phyloP scores from a whole-genome alignment of 64 coral and sea anemone genomes.

The Dendrophyllia cribrosa region DNA sequence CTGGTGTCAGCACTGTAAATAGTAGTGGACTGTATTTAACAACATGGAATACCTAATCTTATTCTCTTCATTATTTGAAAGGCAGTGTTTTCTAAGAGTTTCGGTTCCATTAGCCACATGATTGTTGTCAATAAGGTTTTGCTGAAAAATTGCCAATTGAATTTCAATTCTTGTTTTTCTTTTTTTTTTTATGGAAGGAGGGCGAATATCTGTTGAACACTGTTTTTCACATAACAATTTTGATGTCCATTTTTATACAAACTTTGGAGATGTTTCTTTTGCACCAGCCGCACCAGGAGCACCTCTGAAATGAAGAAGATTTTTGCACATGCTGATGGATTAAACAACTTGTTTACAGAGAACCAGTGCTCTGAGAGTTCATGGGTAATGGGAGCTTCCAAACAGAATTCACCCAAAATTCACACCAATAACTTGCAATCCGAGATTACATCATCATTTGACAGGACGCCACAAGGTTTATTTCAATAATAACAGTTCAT shows the following conservation, averaged over 20 bases:
- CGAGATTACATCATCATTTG: no score
- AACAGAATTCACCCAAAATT: no score
- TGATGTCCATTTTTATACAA: not conserved
- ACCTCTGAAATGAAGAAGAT: slow-evolving; percentile 27
- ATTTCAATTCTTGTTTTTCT: no score
- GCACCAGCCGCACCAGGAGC: slow-evolving; percentile 5
- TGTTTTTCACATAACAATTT: slow-evolving; percentile 23
- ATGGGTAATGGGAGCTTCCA: no score
- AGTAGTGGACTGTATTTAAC: no score
- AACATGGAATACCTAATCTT: not conserved
- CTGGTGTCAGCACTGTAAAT: no score
- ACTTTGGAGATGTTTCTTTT: slow-evolving; percentile 30
- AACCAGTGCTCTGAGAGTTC: no score
- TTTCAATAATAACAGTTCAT: no score
- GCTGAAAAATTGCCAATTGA: no score
- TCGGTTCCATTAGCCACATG: not conserved
- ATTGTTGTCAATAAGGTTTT: no score
- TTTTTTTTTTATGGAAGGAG: not conserved
- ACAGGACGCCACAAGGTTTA: no score
- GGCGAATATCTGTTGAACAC: not conserved
- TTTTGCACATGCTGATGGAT: not conserved
- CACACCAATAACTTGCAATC: no score
- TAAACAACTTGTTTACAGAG: not conserved
- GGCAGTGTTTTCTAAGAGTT: slow-evolving; percentile 15
- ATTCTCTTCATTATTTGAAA: slow-evolving; percentile 40